Evolutionary conservation across 2,888 invertebrate genomes (phyloP).

Genomic region (Odontocolon sp.): DNA sequence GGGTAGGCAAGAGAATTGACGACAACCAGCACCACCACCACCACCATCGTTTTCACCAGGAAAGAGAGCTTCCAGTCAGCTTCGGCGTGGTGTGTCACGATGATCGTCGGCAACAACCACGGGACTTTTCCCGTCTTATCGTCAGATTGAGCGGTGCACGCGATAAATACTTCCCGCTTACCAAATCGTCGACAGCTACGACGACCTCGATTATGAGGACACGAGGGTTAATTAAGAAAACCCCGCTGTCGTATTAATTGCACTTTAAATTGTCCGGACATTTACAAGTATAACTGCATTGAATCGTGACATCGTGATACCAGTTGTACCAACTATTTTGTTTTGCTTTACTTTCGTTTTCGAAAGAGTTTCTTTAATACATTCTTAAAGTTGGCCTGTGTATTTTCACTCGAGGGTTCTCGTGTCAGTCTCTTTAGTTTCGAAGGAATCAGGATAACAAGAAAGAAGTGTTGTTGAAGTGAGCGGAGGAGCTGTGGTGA

Average conservation of each 20-base stretch:
- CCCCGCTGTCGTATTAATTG: no score
- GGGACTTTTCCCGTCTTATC: slow-evolving; percentile 56
- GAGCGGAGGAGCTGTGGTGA: slow-evolving; percentile 4
- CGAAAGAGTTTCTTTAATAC: no score
- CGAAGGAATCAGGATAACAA: slow-evolving; percentile 2
- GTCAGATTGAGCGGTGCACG: slow-evolving; percentile 16
- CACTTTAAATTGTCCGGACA: not conserved
- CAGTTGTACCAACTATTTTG: no score
- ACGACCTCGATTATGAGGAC: slow-evolving; percentile 20
- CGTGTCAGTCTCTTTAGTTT: slow-evolving; percentile 5
- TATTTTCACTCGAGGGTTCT: slow-evolving; percentile 29
- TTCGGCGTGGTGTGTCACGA: slow-evolving; percentile 74
- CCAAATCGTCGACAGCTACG: not conserved
- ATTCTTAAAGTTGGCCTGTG: no score
- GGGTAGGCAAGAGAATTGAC: slow-evolving; percentile 24
- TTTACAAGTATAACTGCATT: no score
- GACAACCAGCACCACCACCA: slow-evolving; percentile 19
- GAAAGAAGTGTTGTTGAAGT: slow-evolving; percentile 38
- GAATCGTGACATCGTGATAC: no score
- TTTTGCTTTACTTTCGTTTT: no score
- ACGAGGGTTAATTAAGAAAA: slow-evolving; percentile 3
- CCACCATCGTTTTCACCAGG: slow-evolving; percentile 44
- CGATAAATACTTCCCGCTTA: not conserved
- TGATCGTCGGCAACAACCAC: slow-evolving; percentile 68
- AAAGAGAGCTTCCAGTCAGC: slow-evolving; percentile 54